phyloP scores from a whole-genome alignment of 2,113 vertebrate genomes.

The Elephas maximus region DNA sequence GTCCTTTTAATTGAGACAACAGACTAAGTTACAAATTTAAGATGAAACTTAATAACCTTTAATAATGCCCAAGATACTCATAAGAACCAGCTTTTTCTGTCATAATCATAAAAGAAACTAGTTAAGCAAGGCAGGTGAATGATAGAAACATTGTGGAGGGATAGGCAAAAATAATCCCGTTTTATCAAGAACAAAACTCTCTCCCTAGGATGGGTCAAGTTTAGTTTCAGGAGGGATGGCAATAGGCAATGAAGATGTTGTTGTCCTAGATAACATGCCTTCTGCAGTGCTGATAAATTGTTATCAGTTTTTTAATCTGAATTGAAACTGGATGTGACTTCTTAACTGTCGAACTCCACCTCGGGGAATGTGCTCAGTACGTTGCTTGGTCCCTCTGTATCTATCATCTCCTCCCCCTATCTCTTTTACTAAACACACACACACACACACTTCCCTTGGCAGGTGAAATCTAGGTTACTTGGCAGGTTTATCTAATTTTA shows the following conservation, averaged over 20 bases:
- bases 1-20: background rate
- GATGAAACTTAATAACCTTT: background rate
- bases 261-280: background rate
- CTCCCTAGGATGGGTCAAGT: background rate
- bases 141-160: background rate
- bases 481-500: background rate
- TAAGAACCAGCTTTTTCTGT: background rate
- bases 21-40: background rate
- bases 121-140: background rate
- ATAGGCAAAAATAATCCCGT: background rate
- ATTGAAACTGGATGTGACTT: background rate
- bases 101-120: background rate
- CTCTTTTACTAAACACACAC: background rate
- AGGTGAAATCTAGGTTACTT: slow-evolving; percentile 7
- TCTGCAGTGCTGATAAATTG: background rate
- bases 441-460: background rate
- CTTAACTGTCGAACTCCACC: background rate
- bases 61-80: slow-evolving; percentile 17
- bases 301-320: background rate
- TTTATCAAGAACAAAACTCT: background rate
- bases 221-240: background rate
- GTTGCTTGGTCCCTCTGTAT: background rate
- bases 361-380: background rate
- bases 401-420: background rate
- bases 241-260: background rate